Evolutionary conservation across 2,113 vertebrate genomes (phyloP).

Genomic region (Physeter macrocephalus): DNA sequence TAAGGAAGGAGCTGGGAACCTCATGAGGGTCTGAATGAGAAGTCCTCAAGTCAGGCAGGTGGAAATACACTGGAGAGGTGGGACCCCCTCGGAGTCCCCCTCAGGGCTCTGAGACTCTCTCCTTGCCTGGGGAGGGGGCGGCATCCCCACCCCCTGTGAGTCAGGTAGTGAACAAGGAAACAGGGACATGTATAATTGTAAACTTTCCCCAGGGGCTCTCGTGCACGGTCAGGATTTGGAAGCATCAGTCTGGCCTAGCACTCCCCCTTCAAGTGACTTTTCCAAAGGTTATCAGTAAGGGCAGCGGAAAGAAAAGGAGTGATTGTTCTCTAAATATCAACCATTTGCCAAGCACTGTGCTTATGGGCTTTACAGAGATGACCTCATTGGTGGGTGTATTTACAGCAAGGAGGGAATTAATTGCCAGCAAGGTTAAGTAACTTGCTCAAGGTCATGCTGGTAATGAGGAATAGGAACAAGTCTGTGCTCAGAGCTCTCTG

Average conservation of each 20-base stretch:
- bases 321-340: not conserved
- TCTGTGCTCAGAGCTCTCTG: not conserved
- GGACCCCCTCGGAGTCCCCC: fast-evolving
- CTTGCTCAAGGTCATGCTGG: not conserved
- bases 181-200: not conserved
- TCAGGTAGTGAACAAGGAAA: not conserved
- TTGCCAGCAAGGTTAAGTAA: not conserved
- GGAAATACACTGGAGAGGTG: not conserved
- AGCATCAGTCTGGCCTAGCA: not conserved
- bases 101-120: not conserved
- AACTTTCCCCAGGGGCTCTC: not conserved
- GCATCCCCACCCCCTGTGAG: not conserved
- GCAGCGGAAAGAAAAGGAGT: not conserved
- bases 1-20: not conserved
- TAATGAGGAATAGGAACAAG: not conserved
- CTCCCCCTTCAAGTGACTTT: not conserved
- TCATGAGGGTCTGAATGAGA: not conserved
- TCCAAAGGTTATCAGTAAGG: not conserved
- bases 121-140: fast-evolving
- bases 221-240: not conserved
- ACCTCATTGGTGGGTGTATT: not conserved
- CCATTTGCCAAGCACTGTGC: not conserved
- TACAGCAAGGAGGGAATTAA: not conserved
- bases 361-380: not conserved
- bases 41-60: not conserved